Evolutionary conservation across 2,888 invertebrate genomes (phyloP), one percentile per base, ranked within the genome.

Genomic region (Perizoma flavofasciatum): DNA sequence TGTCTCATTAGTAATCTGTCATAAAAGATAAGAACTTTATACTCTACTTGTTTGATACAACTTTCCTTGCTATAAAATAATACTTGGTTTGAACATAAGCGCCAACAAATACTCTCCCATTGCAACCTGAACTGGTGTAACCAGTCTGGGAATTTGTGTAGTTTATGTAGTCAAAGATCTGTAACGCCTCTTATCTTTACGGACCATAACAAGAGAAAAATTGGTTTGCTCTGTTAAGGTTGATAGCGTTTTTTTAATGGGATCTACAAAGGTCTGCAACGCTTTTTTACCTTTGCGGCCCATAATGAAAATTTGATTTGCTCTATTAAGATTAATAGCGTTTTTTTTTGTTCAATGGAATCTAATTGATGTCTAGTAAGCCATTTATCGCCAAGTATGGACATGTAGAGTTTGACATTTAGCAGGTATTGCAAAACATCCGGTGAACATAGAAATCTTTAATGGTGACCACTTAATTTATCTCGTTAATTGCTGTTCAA

Each of bases 41-140:
- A 1, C 22, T 3, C 22, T 22, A 3, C 22, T 1, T 22, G 22
- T 22, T 22, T 22, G 22, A 22, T 22, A 22, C 22, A 22, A 22
- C 1, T 22, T 22, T n/a, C n/a, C n/a, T n/a, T n/a, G n/a, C n/a
- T n/a, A n/a, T 22, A 22, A 22, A 22, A 22, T 22, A 22, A 44
- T 11, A 44, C 10, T 41, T 9, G n/a, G 5, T 41, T 41, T 41
- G n/a, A 41, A 7, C n/a, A 41, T 41, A 46, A 63, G 57, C 22
- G 22, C 22, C 1, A 57, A 49, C 61, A 59, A 65, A 65, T 66
- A 66, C 63, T 69, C 71, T n/a, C 65, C 66, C 43, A 49, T 40
- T 46, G 35, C 56, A 56, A 22, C 63, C 55, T 48, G 47, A 22
- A 22, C 22, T 22, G 22, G 22, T 22, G 49, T 46, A 67, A 69